phyloP scores from a whole-genome alignment of 2,797 vertebrate genomes.

The Pitangus sulphuratus region DNA sequence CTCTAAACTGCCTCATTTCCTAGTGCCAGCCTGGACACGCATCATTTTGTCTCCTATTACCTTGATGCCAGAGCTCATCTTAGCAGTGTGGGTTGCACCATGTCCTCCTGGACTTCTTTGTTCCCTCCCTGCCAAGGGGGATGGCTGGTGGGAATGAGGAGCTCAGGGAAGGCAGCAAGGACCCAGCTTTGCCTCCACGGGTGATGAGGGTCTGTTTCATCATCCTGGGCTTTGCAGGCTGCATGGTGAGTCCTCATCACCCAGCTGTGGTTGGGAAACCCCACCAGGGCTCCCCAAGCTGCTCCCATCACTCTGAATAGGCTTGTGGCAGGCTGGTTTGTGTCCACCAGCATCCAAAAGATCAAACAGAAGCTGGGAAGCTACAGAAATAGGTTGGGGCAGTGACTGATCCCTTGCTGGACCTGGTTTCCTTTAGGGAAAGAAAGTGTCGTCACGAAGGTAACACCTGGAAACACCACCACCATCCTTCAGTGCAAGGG shows the following conservation, averaged over 20 bases:
- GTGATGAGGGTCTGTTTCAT: neutral
- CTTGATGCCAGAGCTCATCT: rapidly evolving
- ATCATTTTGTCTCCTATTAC: neutral
- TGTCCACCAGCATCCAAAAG: neutral
- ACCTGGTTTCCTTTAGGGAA: neutral
- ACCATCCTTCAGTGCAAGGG: neutral
- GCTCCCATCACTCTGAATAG: neutral
- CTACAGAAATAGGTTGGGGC: neutral
- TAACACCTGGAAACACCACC: neutral
- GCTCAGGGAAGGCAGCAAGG: neutral
- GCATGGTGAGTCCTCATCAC: rapidly evolving
- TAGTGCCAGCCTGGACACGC: neutral
- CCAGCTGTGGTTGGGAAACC: neutral
- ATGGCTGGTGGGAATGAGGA: neutral
- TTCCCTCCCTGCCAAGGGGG: neutral
- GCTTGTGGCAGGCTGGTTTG: neutral
- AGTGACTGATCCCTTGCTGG: neutral
- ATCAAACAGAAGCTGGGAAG: neutral
- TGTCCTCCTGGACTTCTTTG: neutral
- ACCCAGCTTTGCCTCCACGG: neutral
- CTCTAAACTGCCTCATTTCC: slow-evolving; percentile 59
- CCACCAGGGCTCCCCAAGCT: neutral
- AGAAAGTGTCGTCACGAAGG: neutral
- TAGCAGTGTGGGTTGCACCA: neutral
- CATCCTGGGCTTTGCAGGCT: neutral